phyloP scores from a whole-genome alignment of 92 coral and sea anemone species.

The Porites evermanni region DNA sequence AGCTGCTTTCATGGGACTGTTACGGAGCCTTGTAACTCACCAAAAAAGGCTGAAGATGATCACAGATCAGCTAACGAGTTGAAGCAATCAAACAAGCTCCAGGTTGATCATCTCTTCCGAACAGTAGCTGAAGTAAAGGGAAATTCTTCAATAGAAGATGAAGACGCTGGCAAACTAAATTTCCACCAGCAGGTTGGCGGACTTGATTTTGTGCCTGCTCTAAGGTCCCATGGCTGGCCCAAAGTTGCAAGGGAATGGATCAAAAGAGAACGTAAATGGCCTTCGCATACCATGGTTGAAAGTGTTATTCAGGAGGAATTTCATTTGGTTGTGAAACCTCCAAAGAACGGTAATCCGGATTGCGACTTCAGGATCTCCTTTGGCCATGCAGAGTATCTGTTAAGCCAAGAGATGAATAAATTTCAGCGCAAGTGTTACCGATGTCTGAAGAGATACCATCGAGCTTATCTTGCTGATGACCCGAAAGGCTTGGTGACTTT shows the following conservation, averaged over 20 bases:
- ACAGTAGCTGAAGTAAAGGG: neutral
- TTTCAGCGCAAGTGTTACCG: constrained; percentile 79
- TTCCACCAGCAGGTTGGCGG: neutral
- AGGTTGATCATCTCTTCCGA: neutral
- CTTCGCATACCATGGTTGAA: neutral
- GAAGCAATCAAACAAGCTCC: neutral
- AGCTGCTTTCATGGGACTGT: neutral
- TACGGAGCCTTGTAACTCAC: neutral
- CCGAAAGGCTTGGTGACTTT: constrained; percentile 59
- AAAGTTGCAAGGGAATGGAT: constrained; percentile 63
- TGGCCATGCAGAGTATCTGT: constrained; percentile 65
- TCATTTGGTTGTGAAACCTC: constrained; percentile 74
- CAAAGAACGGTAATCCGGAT: constrained; percentile 20
- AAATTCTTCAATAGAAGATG: neutral
- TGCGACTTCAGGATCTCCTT: neutral
- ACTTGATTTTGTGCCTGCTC: constrained; percentile 75
- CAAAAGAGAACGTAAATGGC: constrained; percentile 52
- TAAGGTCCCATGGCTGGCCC: constrained; percentile 75
- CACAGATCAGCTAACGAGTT: neutral
- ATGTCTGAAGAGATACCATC: constrained; percentile 67
- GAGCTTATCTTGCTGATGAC: constrained; percentile 35
- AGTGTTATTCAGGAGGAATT: constrained; percentile 45
- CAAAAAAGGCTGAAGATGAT: neutral
- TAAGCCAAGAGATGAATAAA: constrained; percentile 60
- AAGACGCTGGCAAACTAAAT: neutral